Evolutionary conservation across 2,113 vertebrate genomes (phyloP), one percentile per base, ranked within the genome.

Genomic region (Stomatorhinus ivindoensis): DNA sequence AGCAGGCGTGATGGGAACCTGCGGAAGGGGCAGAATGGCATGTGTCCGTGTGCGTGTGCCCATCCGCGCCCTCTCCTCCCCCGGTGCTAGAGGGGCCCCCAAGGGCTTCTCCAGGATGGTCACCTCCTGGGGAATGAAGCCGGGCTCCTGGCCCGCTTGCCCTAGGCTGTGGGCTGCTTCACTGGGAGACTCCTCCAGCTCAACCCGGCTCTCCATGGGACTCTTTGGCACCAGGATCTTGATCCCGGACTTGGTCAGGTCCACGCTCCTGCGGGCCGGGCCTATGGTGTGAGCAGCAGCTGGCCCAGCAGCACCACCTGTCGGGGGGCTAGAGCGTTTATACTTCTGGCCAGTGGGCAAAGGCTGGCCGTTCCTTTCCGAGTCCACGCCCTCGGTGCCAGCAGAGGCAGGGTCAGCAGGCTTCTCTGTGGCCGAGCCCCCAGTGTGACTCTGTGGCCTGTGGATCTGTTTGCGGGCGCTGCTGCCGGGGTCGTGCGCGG

Each of bases 161-260:
- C 97, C 97, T 91, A 97, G 94, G 92, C 97, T 96, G 92, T 97
- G 97, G 0, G 97, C 96, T 83, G 96, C 97, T 93, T 98, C 97
- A 0, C 95, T 97, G 39, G 96, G 97, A 86, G 97, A 98, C 89
- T 97, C 96, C 82, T 99, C 98, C 0, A 97, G 94, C 24, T 97
- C 93, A 86, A 95, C 96, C 69, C 96, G 96, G 92, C 94, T 96
- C 93, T 97, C 98, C 94, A 99, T 96, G 4, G 98, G 98, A 91
- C 98, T 99, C 94, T 98, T 98, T 42, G 98, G 98, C 92, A 99
- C 98, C 51, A 99, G 96, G 87, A 99, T 99, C 96, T 99, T 99
- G 90, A 99, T 99, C 84, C 98, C 97, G 19, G 96, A 97, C 93
- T 97, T 97, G 50, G 97, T 94, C 65, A 99, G 96, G 94, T 99